These are phyloP conservation scores for Goniozus legneri DNA, from an alignment of 1,140 invertebrate species.

Conservation along the genomic window DNA sequence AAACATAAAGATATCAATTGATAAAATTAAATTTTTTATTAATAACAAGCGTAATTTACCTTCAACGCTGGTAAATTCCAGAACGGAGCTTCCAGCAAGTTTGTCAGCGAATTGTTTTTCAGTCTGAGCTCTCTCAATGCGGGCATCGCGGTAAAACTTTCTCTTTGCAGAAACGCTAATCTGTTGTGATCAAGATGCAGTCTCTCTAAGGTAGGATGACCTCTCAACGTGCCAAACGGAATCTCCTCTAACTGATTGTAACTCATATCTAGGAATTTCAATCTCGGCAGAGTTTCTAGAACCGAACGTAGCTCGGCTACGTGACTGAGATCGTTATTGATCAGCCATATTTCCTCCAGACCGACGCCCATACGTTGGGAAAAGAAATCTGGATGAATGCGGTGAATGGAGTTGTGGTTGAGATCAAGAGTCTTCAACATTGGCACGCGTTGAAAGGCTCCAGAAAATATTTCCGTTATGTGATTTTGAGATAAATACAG, in stretches of 20 bases:
- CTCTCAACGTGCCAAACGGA: conserved; percentile 69
- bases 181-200: conserved; percentile 78
- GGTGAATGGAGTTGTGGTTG: conserved; percentile 72
- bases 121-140: conserved; percentile 75
- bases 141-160: conserved; percentile 77
- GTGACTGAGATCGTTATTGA: conserved; percentile 72
- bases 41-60: too few relatives aligned
- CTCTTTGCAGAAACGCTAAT: conserved; percentile 67
- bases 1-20: conserved; percentile 13
- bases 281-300: conserved; percentile 70
- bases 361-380: conserved; percentile 66
- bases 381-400: conserved; percentile 78
- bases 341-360: conserved; percentile 73
- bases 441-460: conserved; percentile 76
- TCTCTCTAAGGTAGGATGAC: conserved; percentile 74
- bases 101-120: conserved; percentile 72
- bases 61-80: conserved; percentile 80
- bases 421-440: conserved; percentile 69
- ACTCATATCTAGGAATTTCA: conserved; percentile 74
- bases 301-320: conserved; percentile 68
- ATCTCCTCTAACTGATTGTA: conserved; percentile 72
- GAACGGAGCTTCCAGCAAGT: conserved; percentile 63
- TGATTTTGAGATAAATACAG: conserved; percentile 70
- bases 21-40: background rate
- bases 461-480: conserved; percentile 71